Evolutionary conservation across 2,113 vertebrate genomes (phyloP).

Genomic region (Aythya baeri): DNA sequence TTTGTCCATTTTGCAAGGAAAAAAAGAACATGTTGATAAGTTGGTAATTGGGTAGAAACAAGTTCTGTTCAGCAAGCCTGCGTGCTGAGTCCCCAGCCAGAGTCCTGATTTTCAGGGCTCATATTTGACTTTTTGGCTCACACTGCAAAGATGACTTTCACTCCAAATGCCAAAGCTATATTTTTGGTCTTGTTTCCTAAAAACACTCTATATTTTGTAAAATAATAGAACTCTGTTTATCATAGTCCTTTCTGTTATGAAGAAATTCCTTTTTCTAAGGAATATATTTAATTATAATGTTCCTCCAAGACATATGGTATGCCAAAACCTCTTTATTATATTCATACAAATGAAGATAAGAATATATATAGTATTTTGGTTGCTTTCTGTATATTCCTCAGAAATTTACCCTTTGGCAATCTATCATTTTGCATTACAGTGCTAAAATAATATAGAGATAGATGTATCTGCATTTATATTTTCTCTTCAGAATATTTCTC

Average conservation of each 20-base stretch:
- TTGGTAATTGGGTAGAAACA: not conserved
- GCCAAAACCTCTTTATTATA: not conserved
- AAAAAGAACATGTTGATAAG: not conserved
- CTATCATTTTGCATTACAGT: not conserved
- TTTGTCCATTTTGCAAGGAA: not conserved
- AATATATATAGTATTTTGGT: not conserved
- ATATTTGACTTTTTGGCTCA: not conserved
- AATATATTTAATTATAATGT: conserved; percentile 2
- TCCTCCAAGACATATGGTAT: not conserved
- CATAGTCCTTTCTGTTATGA: not conserved
- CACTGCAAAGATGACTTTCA: not conserved
- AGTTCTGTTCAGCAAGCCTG: not conserved
- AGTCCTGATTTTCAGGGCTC: not conserved
- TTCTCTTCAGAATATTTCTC: not conserved
- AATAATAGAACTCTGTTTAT: not conserved
- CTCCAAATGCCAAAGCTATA: not conserved
- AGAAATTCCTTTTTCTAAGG: not conserved
- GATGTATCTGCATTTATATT: not conserved
- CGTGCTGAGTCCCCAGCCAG: rapidly evolving
- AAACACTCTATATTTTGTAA: conserved; percentile 1
- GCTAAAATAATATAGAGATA: not conserved
- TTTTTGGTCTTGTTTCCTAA: conserved; percentile 11
- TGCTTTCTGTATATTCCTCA: not conserved
- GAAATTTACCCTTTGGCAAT: not conserved
- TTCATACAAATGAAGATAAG: not conserved